phyloP scores from a whole-genome alignment of 1,140 invertebrate genomes.

The Teleogryllus occipitalis region DNA sequence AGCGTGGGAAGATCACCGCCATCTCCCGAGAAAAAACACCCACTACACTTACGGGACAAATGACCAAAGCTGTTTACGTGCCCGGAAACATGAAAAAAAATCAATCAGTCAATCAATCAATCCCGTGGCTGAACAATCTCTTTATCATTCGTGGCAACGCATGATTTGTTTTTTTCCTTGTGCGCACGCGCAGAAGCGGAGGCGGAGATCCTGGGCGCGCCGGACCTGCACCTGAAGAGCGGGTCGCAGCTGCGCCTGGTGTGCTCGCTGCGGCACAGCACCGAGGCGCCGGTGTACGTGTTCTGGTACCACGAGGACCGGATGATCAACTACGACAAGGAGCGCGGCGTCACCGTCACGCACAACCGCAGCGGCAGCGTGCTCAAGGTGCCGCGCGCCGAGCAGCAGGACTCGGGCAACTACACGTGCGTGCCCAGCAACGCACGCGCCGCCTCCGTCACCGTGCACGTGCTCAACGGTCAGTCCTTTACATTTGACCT shows the following conservation, averaged over 20 bases:
- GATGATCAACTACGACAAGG: conserved; percentile 66
- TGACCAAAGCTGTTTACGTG: too few relatives aligned
- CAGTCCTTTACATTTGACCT: too few relatives aligned
- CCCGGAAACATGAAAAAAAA: too few relatives aligned
- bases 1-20: too few relatives aligned
- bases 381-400: conserved; percentile 33
- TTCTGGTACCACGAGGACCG: conserved; percentile 69
- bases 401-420: conserved; percentile 44
- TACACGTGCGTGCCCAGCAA: conserved; percentile 51
- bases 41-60: too few relatives aligned
- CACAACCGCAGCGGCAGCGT: conserved; percentile 31
- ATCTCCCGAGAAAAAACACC: too few relatives aligned
- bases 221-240: conserved; percentile 64
- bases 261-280: conserved; percentile 60
- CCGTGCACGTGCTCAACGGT: conserved; percentile 45
- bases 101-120: too few relatives aligned
- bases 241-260: conserved; percentile 61
- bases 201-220: conserved; percentile 63
- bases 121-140: too few relatives aligned
- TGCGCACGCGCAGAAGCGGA: conserved; percentile 49
- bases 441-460: conserved; percentile 44
- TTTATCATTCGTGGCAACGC: too few relatives aligned
- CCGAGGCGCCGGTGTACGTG: conserved; percentile 65
- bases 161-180: too few relatives aligned
- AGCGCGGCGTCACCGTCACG: conserved; percentile 35